These are phyloP conservation scores for Palythoa grandiflora DNA, from an alignment of 92 coral and sea anemone species.

Conservation along the genomic window DNA sequence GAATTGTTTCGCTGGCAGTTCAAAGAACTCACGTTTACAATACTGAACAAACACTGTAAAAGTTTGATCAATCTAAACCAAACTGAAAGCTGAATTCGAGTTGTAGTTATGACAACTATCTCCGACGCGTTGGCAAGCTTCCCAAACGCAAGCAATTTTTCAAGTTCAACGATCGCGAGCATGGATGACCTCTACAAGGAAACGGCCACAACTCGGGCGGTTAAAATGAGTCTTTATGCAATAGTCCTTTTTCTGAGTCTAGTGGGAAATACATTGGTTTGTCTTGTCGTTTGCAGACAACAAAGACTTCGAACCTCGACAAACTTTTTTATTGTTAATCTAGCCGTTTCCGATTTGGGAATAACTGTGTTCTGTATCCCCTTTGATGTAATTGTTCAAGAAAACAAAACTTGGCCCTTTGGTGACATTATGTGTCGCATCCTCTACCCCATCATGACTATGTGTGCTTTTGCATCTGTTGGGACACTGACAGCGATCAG, in stretches of 20 bases:
- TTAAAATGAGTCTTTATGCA: constrained; percentile 71
- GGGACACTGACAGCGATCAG: constrained; percentile 90
- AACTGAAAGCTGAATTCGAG: not conserved
- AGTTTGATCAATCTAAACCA: not conserved
- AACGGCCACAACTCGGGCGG: constrained; percentile 55
- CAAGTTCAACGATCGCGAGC: not conserved
- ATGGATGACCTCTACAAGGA: constrained; percentile 29
- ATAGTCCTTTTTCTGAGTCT: constrained; percentile 65
- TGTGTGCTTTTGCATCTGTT: constrained; percentile 89
- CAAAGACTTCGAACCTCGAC: constrained; percentile 86
- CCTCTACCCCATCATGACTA: constrained; percentile 84
- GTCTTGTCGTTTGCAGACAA: constrained; percentile 83
- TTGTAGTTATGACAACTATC: constrained; percentile 19
- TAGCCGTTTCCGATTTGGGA: constrained; percentile 86
- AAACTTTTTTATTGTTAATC: constrained; percentile 80
- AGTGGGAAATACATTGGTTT: constrained; percentile 78
- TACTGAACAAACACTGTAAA: not conserved
- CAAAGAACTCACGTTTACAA: not conserved
- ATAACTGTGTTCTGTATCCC: constrained; percentile 83
- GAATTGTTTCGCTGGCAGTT: not conserved
- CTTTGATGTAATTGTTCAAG: constrained; percentile 83
- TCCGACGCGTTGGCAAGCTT: not conserved
- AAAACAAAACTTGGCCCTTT: constrained; percentile 84
- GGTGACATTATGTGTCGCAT: constrained; percentile 78
- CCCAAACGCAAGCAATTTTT: constrained; percentile 11